A percentile compares a stretch with the other conserved stretches of the same genome.
These are phyloP conservation scores for Drosophila helvetica DNA, from an alignment of 2,888 invertebrate species.

Conservation along the genomic window DNA sequence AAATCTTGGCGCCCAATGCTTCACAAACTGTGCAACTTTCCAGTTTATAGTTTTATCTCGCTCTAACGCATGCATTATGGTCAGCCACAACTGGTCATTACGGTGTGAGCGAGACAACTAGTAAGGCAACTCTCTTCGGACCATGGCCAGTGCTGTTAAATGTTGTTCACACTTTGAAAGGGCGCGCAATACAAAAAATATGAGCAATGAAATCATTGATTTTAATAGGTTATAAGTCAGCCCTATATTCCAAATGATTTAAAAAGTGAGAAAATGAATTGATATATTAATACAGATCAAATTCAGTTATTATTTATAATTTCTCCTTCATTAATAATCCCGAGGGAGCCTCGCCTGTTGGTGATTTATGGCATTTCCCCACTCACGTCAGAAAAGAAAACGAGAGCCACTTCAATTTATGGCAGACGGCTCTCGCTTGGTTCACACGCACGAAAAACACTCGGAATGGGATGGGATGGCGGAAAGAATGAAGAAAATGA, in stretches of 20 bases:
- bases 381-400: constrained; percentile 19
- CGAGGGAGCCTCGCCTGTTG: constrained; percentile 1
- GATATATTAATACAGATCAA: not conserved
- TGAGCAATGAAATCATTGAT: too few relatives aligned
- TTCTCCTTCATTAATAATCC: constrained; percentile 18
- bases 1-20: constrained; percentile 19
- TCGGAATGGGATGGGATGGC: constrained; percentile 9
- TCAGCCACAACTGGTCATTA: rapidly evolving
- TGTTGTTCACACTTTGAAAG: not conserved
- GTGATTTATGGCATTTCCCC: constrained; percentile 18
- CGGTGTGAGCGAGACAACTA: constrained; percentile 22
- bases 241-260: not conserved
- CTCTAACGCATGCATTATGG: not conserved
- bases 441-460: constrained; percentile 73
- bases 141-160: not conserved
- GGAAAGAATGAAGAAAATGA: constrained; percentile 39
- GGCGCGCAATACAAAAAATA: not conserved
- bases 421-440: constrained; percentile 36
- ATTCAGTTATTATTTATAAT: not conserved
- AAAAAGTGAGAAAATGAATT: not conserved
- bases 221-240: too few relatives aligned
- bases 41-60: not conserved
- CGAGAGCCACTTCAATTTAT: constrained; percentile 49
- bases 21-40: constrained; percentile 36
- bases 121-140: too few relatives aligned